phyloP scores from a whole-genome alignment of 1,140 invertebrate species.

The Contarinia nasturtii region DNA sequence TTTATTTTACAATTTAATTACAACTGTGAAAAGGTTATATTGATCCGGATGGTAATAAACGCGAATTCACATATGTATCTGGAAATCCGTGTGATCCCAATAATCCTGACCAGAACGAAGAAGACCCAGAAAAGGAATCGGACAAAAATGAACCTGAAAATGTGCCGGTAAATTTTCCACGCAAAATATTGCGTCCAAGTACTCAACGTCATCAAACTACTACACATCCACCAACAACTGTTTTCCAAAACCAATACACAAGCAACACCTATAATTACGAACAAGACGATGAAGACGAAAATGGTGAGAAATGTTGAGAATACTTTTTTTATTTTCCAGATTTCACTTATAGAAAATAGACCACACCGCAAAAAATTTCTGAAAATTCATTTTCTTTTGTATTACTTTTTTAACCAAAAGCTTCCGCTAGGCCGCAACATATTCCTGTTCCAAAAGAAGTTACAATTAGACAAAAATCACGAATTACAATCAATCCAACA shows the following conservation, averaged over 20 bases:
- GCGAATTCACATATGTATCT: slow-evolving; percentile 77
- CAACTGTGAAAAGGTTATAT: no score
- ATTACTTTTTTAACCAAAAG: slow-evolving; percentile 15
- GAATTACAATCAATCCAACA: slow-evolving; percentile 12
- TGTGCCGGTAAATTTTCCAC: slow-evolving; percentile 43
- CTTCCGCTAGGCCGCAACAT: slow-evolving; percentile 23
- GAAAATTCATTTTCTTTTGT: no score
- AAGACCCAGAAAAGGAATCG: slow-evolving; percentile 24
- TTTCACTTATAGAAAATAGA: no score
- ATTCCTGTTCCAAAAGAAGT: slow-evolving; percentile 9
- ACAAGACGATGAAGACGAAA: slow-evolving; percentile 34
- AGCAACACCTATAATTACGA: slow-evolving; percentile 34
- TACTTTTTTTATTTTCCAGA: no score
- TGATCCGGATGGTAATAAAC: slow-evolving; percentile 69
- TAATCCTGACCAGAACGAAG: slow-evolving; percentile 43
- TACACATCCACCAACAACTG: slow-evolving; percentile 36
- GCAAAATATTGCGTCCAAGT: slow-evolving; percentile 28
- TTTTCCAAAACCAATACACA: slow-evolving; percentile 43
- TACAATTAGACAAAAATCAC: slow-evolving; percentile 22
- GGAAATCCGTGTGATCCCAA: slow-evolving; percentile 78
- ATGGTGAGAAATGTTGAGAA: slow-evolving; percentile 19
- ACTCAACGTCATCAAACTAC: slow-evolving; percentile 20
- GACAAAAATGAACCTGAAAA: slow-evolving; percentile 33
- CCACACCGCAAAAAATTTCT: no score
- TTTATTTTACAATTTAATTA: no score